Conservation (phyloP, 2,888 invertebrate species). For the Dorcus parallelipipedus region DNA sequence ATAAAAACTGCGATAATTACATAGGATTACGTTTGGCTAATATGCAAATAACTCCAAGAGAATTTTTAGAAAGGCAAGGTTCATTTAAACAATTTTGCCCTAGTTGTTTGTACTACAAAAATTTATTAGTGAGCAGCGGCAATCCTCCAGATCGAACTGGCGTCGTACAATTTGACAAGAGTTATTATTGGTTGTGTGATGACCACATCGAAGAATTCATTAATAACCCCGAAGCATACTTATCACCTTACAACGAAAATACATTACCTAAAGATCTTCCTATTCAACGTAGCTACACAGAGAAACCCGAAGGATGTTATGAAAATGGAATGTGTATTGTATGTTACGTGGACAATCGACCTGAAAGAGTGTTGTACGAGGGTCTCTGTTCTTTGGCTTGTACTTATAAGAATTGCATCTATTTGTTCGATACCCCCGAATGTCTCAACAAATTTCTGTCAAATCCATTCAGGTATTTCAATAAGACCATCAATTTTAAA, state of each 20-base stretch:
- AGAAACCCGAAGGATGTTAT: constrained; percentile 40
- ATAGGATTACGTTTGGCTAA: constrained; percentile 52
- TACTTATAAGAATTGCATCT: constrained; percentile 52
- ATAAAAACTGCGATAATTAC: constrained; percentile 48
- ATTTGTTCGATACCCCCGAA: constrained; percentile 54
- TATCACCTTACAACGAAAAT: constrained; percentile 42
- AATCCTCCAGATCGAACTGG: constrained; percentile 55
- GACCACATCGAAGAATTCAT: constrained; percentile 54
- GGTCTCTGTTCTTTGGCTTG: constrained; percentile 53
- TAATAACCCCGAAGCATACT: constrained; percentile 47
- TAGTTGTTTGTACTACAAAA: constrained; percentile 51
- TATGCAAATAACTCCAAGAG: constrained; percentile 57
- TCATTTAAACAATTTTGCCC: constrained; percentile 58
- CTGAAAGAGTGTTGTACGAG: constrained; percentile 47
- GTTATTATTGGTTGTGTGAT: constrained; percentile 61
- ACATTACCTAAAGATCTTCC: constrained; percentile 54
- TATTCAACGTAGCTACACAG: constrained; percentile 29
- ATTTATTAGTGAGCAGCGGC: constrained; percentile 44
- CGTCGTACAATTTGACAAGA: constrained; percentile 54
- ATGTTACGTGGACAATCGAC: constrained; percentile 56
- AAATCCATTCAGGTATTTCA: constrained; percentile 52
- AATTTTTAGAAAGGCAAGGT: constrained; percentile 51
- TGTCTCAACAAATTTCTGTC: constrained; percentile 56
- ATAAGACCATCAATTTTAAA: constrained; percentile 46
- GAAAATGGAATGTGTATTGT: constrained; percentile 61